These are phyloP conservation scores for Cirrhinus molitorella DNA, from an alignment of 2,797 vertebrate genomes.

Conservation along the genomic window DNA sequence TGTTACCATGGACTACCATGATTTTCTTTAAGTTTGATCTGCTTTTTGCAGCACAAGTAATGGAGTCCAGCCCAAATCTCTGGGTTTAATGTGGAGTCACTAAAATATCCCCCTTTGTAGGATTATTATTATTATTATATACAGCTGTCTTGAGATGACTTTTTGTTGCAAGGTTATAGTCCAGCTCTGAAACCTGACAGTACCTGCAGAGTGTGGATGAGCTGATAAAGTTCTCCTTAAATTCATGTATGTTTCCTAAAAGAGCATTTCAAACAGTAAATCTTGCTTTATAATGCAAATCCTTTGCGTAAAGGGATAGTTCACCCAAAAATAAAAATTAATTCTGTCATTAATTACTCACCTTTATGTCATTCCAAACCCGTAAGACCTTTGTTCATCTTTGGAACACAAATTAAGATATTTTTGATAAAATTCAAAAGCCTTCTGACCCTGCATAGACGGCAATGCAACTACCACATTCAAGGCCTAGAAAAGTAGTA, in stretches of 20 bases:
- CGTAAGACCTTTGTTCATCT: too few species aligned
- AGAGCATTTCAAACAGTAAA: not conserved
- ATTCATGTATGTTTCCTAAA: not conserved
- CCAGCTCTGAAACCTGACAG: not conserved
- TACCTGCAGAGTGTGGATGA: not conserved
- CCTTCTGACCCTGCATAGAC: too few species aligned
- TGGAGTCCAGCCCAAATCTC: not conserved
- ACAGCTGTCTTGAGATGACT: not conserved
- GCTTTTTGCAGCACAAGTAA: constrained; percentile 27
- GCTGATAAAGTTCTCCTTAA: not conserved
- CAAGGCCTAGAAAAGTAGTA: too few species aligned
- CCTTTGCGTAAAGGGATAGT: too few species aligned
- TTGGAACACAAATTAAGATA: too few species aligned
- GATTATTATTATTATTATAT: too few species aligned
- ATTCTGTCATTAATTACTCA: too few species aligned
- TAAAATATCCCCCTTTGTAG: constrained; percentile 10
- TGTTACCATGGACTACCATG: constrained; percentile 26
- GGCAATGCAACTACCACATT: too few species aligned
- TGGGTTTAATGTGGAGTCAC: constrained; percentile 9
- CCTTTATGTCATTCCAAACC: too few species aligned
- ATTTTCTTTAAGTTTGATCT: constrained; percentile 36
- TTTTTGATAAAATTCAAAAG: too few species aligned
- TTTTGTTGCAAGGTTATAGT: not conserved
- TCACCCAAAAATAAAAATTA: too few species aligned
- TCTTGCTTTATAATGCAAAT: not conserved